These are phyloP conservation scores for Ceryle rudis DNA, from an alignment of 2,797 vertebrate genomes.

Conservation along the genomic window DNA sequence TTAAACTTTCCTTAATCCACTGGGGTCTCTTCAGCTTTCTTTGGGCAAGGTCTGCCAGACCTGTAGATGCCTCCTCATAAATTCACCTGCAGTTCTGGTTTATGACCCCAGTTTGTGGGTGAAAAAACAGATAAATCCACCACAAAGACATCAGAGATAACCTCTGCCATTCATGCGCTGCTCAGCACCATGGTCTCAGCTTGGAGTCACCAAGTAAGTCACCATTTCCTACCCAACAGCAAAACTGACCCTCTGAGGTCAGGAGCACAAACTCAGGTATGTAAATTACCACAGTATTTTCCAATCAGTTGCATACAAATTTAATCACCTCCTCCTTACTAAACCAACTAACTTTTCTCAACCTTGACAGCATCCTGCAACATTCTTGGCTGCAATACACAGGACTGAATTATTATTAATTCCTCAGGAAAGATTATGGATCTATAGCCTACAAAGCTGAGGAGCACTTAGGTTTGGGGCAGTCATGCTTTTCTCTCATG, in stretches of 20 bases:
- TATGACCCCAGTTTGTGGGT: fast-evolving
- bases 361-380: background rate
- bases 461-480: background rate
- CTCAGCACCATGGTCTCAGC: background rate
- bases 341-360: background rate
- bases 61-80: background rate
- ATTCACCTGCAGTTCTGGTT: background rate
- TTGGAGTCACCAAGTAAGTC: background rate
- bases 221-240: fast-evolving
- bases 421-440: background rate
- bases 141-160: background rate
- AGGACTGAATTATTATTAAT: background rate
- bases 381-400: background rate
- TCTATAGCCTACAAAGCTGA: background rate
- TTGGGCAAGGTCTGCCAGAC: background rate
- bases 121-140: background rate
- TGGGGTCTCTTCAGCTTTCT: background rate
- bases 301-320: background rate
- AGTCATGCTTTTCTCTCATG: background rate
- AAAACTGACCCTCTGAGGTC: background rate
- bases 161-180: fast-evolving
- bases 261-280: background rate
- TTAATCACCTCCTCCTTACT: background rate
- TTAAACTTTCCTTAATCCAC: fast-evolving
- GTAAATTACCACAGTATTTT: fast-evolving